Base-by-base conservation (phyloP, 2,888 invertebrate species). In the Agonopterix heracliana region DNA sequence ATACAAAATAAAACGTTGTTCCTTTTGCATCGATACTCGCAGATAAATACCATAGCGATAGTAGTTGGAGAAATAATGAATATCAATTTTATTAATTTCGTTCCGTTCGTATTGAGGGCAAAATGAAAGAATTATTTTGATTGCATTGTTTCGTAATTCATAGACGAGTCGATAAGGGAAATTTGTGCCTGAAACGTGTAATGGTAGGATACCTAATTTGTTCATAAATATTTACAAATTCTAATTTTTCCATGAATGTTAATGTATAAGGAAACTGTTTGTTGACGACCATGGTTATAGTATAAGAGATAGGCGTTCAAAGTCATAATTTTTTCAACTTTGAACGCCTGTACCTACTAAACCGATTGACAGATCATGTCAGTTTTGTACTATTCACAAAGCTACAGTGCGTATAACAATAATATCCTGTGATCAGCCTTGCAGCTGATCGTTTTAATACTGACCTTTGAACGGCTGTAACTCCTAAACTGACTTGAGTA, bases 161-260 rank as follows among this genome's bases (percentile, higher is more conserved):
- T 40, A 46, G 46, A 36, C 45, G 11, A 40, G 40, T 40, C 40
- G 11, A 46, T n/a, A 38, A 11, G 36, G 36, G 36, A 36, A n/a
- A 10, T 9, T 46, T 17, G 2, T 45, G 13, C 13, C 34, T 13
- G 41, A 41, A 41, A 9, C 43, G 42, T 38, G 26, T 46, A 41
- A 49, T 49, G 46, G 13, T n/a, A n/a, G n/a, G n/a, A n/a, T n/a
- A 35, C 7, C 34, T 14, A 35, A 35, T 17, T 36, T 9, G 41
- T 41, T 49, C 14, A 12, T 36, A 45, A 49, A 46, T 49, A 49
- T 49, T 46, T 40, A 46, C 35, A 42, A 43, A 49, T 49, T 46
- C 46, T 45, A 49, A 49, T 41, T 12, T 17, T 46, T 49, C 46
- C 13, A 49, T 49, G 49, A 49, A 49, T 49, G 41, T 35, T 34